A percentile compares a stretch with the other conserved stretches of the same genome.
phyloP scores from a whole-genome alignment of 1,140 invertebrate genomes.

The Uloborus diversus region DNA sequence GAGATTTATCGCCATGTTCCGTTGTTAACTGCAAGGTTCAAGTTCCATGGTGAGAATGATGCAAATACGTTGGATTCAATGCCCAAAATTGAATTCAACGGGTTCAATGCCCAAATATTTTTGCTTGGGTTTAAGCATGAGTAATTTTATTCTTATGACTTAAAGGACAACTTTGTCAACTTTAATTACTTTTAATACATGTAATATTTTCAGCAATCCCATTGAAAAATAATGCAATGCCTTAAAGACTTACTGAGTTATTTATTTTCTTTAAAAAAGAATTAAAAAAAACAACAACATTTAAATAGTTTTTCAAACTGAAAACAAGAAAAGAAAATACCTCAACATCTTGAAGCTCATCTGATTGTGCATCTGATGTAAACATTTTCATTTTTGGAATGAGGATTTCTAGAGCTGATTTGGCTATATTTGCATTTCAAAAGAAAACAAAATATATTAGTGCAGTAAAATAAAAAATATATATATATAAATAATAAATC shows the following conservation, averaged over 20 bases:
- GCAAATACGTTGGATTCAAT: no score
- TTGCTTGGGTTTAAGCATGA: no score
- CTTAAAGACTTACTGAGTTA: neutral
- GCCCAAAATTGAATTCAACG: no score
- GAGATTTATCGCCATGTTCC: no score
- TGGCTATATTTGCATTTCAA: constrained; percentile 58
- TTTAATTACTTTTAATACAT: neutral
- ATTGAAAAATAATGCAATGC: neutral
- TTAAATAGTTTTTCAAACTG: no score
- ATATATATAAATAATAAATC: no score
- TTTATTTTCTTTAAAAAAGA: neutral
- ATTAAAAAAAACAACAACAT: constrained; percentile 35
- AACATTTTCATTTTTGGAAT: constrained; percentile 91
- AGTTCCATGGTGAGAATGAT: no score
- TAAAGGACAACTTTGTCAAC: neutral
- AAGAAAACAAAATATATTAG: neutral
- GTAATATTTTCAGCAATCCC: neutral
- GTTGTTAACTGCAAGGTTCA: no score
- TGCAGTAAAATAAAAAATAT: no score
- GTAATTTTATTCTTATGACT: no score
- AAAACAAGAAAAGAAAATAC: constrained; percentile 65
- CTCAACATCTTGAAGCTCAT: constrained; percentile 66
- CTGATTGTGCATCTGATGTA: constrained; percentile 60
- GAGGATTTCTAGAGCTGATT: constrained; percentile 87
- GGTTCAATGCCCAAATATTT: no score